Conservation (phyloP, 35 echinoderm and acorn worm species). For the Apostichopus californicus region DNA sequence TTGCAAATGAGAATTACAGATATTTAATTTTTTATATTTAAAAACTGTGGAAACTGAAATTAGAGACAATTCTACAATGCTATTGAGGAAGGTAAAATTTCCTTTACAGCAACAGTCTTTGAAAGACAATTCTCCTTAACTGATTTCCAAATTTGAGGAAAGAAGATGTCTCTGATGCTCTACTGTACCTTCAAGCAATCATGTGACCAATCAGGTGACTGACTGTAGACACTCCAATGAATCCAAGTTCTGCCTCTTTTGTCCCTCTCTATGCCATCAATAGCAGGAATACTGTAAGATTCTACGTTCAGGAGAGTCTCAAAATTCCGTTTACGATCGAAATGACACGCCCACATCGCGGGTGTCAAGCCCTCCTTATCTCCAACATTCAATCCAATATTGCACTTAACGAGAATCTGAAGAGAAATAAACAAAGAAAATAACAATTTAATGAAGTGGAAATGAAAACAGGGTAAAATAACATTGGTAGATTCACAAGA, state of each 20-base stretch:
- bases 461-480: too few species aligned
- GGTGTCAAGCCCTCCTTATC: constrained; percentile 86
- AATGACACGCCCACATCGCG: constrained; percentile 93
- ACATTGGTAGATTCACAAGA: too few species aligned
- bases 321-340: constrained; percentile 82
- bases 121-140: too few species aligned
- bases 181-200: constrained; percentile 45
- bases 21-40: too few species aligned
- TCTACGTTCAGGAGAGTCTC: constrained; percentile 54
- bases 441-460: too few species aligned
- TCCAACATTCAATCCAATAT: constrained; percentile 62
- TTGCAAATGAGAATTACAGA: too few species aligned
- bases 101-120: too few species aligned
- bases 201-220: constrained; percentile 36
- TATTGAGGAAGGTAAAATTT: too few species aligned
- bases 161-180: too few species aligned
- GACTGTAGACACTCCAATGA: constrained; percentile 80
- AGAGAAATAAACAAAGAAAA: background rate
- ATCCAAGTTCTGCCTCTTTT: constrained; percentile 84
- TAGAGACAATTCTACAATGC: too few species aligned
- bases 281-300: constrained; percentile 68
- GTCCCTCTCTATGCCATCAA: constrained; percentile 88
- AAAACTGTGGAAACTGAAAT: too few species aligned
- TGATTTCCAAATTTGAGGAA: too few species aligned
- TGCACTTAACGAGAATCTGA: constrained; percentile 71